phyloP scores from a whole-genome alignment of 23 tunicate species.

The Trididemnum miniatum region DNA sequence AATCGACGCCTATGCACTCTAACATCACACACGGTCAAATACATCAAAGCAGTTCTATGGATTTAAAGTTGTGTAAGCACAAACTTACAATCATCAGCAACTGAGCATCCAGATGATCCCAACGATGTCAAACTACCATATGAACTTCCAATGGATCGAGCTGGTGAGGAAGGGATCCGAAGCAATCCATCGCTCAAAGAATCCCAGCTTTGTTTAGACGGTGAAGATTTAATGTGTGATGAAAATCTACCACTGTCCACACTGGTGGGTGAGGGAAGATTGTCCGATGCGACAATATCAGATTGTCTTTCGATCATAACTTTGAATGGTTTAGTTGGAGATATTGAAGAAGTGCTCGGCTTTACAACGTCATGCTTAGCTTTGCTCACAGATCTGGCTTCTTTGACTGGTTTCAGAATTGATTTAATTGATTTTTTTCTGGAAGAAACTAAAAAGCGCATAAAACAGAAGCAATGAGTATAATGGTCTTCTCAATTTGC shows the following conservation, averaged over 20 bases:
- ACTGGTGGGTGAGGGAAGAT: slow-evolving; percentile 8
- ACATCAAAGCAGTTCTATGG: too few species aligned
- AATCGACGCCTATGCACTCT: too few species aligned
- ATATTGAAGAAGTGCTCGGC: not conserved
- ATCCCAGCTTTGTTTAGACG: slow-evolving; percentile 14
- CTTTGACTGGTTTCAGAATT: not conserved
- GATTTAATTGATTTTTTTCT: slow-evolving; percentile 6
- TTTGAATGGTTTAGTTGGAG: not conserved
- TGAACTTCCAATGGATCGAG: slow-evolving; percentile 49
- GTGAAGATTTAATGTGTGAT: not conserved
- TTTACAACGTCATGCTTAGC: not conserved
- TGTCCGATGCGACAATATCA: not conserved
- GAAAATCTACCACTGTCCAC: slow-evolving; percentile 36
- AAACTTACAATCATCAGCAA: slow-evolving; percentile 72
- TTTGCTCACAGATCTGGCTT: not conserved
- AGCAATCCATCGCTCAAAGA: not conserved
- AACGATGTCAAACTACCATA: slow-evolving; percentile 76
- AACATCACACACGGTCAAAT: too few species aligned
- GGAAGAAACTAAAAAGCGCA: not conserved
- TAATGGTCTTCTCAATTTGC: too few species aligned
- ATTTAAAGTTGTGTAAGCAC: too few species aligned
- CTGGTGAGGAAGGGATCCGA: slow-evolving; percentile 34
- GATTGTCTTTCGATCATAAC: not conserved
- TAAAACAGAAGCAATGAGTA: too few species aligned
- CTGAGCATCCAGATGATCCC: slow-evolving; percentile 63